phyloP scores from a whole-genome alignment of 2,113 vertebrate genomes.

The Dromiciops gliroides region DNA sequence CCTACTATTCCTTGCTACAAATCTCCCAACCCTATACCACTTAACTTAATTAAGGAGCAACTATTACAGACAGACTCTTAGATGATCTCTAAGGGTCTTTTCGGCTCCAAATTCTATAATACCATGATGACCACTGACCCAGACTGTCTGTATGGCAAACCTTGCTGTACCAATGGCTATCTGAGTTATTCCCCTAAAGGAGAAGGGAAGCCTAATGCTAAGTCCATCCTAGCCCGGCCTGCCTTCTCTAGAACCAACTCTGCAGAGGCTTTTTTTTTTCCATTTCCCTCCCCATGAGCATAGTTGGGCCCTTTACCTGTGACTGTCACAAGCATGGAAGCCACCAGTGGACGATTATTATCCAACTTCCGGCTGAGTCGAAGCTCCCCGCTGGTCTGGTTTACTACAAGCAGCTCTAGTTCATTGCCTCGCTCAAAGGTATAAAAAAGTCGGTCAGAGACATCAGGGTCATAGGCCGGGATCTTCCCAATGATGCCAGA shows the following conservation, averaged over 20 bases:
- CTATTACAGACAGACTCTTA: not conserved
- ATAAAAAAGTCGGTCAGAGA: slow-evolving; percentile 95
- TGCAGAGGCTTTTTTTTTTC: not conserved
- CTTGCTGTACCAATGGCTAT: slow-evolving; percentile 57
- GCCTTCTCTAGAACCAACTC: not conserved
- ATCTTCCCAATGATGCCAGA: slow-evolving; percentile 94
- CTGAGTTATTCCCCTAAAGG: slow-evolving; percentile 55
- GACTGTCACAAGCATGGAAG: slow-evolving; percentile 97
- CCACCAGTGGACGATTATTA: slow-evolving; percentile 97
- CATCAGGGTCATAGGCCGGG: slow-evolving; percentile 96
- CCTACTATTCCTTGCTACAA: not conserved
- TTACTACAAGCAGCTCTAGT: slow-evolving; percentile 95
- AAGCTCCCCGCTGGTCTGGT: slow-evolving; percentile 97
- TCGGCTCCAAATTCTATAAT: not conserved
- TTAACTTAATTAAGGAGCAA: not conserved
- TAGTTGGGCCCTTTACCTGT: slow-evolving; percentile 89
- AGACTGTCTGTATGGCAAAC: not conserved
- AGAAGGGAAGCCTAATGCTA: slow-evolving; percentile 65
- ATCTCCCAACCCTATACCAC: not conserved
- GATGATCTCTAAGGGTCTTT: not conserved
- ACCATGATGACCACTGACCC: not conserved
- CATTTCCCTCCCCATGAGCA: not conserved
- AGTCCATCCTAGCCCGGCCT: not conserved
- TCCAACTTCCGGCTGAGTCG: slow-evolving; percentile 96
- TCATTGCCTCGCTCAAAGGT: slow-evolving; percentile 97